These are phyloP conservation scores for Oxyura jamaicensis DNA, from an alignment of 2,113 vertebrate genomes.

Conservation along the genomic window DNA sequence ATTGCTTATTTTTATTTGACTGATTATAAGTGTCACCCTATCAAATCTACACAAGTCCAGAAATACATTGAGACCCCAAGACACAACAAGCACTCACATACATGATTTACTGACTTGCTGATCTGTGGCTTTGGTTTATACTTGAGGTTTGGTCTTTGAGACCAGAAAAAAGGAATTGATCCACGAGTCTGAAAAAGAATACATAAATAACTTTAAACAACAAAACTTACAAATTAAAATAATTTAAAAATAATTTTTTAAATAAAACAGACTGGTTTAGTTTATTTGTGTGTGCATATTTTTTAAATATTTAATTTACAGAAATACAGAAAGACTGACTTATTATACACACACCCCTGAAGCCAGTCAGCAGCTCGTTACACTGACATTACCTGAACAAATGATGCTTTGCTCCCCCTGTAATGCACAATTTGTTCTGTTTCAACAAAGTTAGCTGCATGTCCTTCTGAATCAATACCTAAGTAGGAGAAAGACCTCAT, in stretches of 20 bases:
- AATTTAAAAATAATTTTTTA: too few relatives aligned
- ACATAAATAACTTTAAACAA: not conserved
- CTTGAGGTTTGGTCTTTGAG: slow-evolving; percentile 95
- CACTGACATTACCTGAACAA: slow-evolving; percentile 82
- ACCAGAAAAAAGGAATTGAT: slow-evolving; percentile 97
- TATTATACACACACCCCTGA: not conserved
- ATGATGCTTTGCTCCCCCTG: slow-evolving; percentile 87
- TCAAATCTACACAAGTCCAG: not conserved
- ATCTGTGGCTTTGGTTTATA: slow-evolving; percentile 96
- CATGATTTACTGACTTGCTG: slow-evolving; percentile 92
- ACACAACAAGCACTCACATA: slow-evolving; percentile 71
- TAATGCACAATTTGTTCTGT: slow-evolving; percentile 95
- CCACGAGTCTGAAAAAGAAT: slow-evolving; percentile 86
- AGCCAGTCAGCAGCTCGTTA: not conserved
- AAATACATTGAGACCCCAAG: not conserved
- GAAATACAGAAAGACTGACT: not conserved
- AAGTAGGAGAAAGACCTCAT: not conserved
- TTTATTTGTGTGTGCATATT: not conserved
- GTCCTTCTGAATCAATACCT: slow-evolving; percentile 98
- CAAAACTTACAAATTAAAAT: not conserved
- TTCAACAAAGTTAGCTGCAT: slow-evolving; percentile 95
- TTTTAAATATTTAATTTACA: not conserved
- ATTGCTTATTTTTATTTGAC: not conserved
- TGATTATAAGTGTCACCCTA: not conserved
- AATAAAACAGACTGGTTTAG: not conserved